Evolutionary conservation across 2,888 invertebrate genomes (phyloP), one percentile per base, ranked within the genome.

Genomic region (Philereme vetulata): DNA sequence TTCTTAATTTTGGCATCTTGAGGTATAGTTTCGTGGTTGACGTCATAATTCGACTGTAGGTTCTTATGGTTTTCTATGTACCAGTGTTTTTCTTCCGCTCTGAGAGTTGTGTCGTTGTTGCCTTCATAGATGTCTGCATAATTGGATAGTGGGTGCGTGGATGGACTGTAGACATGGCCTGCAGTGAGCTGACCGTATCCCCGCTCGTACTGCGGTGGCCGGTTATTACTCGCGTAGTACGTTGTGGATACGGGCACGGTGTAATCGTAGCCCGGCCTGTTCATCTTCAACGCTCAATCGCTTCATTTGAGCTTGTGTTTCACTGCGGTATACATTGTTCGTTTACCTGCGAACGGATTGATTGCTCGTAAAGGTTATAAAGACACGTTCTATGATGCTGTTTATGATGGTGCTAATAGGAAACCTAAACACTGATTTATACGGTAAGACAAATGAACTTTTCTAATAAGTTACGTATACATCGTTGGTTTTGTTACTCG

Each of bases 81-180:
- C 93, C 93, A 93, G 65, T 93, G 90, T 60, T 91, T 81, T 67
- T 93, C 93, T 70, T 93, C 93, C 1, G 92, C 93, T 72, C 93
- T 76, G 35, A 93, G 87, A 36, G 93, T 93, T 32, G 91, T 93
- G 63, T 93, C 93, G 72, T 92, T 93, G 73, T 92, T 93, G 36
- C 93, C 93, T 74, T 93, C 93, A 67, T 93, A 93, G 51, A 92
- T 85, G 75, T 93, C 93, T 62, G 92, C 92, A 75, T 92, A 91
- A 74, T 90, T 91, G 56, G 89, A 88, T 56, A 90, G 86, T 7
- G 91, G 90, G 69, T 90, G 92, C 34, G 90, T 85, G 66, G 87
- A 81, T 65, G 91, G 91, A 68, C 90, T 91, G 72, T 90, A 92
- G 32, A 90, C 78, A 34, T 88, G 86, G 60, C 84, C 85, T 59